Base-by-base conservation (phyloP, 1,140 invertebrate genomes). In the Augochlora pura region DNA sequence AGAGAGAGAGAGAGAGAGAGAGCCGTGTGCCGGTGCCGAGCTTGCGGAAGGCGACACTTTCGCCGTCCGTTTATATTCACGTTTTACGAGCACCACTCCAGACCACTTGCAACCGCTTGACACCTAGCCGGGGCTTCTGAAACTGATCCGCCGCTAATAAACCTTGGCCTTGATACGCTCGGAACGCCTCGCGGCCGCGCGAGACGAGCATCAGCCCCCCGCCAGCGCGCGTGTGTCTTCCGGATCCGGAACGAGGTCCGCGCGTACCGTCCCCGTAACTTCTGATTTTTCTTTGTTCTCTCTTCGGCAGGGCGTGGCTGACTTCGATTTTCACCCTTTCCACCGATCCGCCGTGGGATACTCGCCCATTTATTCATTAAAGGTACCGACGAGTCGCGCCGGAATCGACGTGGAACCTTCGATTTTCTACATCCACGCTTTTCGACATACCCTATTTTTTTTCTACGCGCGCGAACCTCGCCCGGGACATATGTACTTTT, bases 321-420 rank as follows among this genome's bases (percentile, higher is more conserved):
- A 52, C 74, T 81, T 77, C 79, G 74, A 81, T 81, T 69, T 77
- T 77, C 65, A 77, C 65, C 74, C 73, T 81, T 77, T 65, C 66
- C 74, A 81, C 60, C 68, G 25, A 76, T 80, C 59, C 46, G 38
- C 60, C 60, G 69, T 70, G 74, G 74, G 74, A 77, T 69, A 73
- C 74, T 70, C 73, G 73, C 79, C 42, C 65, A 57, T 60, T 73
- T 79, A 73, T 73, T 79, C 71, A 79, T 79, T 79, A 79, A 79
- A 73, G 63, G 39, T 52, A 78, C 77, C 70, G 59, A 74, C 76
- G 69, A 57, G 32, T 38, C 69, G 49, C 54, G 76, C n/a, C n/a
- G 72, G 76, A 65, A 78, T 78, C 76, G 69, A 65, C 59, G 68
- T 25, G 39, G 27, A 71, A 42, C 76, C 76, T 46, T 71, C 68